A percentile compares a stretch with the other conserved stretches of the same genome.
phyloP scores from a whole-genome alignment of 2,113 vertebrate species.

The Lucifuga dentata region DNA sequence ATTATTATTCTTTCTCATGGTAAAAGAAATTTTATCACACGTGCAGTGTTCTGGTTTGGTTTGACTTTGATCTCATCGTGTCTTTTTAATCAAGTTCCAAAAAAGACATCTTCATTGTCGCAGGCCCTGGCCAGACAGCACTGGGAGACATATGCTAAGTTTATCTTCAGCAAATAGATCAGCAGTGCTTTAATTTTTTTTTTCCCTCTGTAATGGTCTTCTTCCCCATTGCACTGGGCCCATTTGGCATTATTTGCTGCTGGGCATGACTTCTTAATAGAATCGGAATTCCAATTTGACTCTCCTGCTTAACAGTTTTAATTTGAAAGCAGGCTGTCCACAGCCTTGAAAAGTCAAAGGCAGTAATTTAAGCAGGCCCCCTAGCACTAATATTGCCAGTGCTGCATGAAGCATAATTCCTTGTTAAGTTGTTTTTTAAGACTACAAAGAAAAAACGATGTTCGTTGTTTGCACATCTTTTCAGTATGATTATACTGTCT shows the following conservation, averaged over 20 bases:
- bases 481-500: slow-evolving; percentile 46
- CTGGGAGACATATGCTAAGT: slow-evolving; percentile 79
- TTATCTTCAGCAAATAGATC: slow-evolving; percentile 82
- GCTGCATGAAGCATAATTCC: slow-evolving; percentile 73
- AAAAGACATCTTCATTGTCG: slow-evolving; percentile 74
- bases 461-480: slow-evolving; percentile 37
- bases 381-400: slow-evolving; percentile 66
- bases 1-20: slow-evolving; percentile 63
- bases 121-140: slow-evolving; percentile 67
- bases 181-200: slow-evolving; percentile 78
- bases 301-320: slow-evolving; percentile 80
- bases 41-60: slow-evolving; percentile 56
- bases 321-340: slow-evolving; percentile 81
- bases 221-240: slow-evolving; percentile 73
- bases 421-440: slow-evolving; percentile 62
- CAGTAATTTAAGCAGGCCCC: slow-evolving; percentile 74
- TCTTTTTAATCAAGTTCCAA: slow-evolving; percentile 80
- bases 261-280: slow-evolving; percentile 83
- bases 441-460: slow-evolving; percentile 49
- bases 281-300: slow-evolving; percentile 83
- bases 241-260: slow-evolving; percentile 82
- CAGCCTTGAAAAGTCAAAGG: slow-evolving; percentile 72
- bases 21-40: slow-evolving; percentile 78
- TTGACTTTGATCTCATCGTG: slow-evolving; percentile 78
- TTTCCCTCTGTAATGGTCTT: slow-evolving; percentile 75